Evolutionary conservation across 1,140 invertebrate genomes (phyloP), one percentile per base, ranked within the genome.

Genomic region (Ostrea edulis): DNA sequence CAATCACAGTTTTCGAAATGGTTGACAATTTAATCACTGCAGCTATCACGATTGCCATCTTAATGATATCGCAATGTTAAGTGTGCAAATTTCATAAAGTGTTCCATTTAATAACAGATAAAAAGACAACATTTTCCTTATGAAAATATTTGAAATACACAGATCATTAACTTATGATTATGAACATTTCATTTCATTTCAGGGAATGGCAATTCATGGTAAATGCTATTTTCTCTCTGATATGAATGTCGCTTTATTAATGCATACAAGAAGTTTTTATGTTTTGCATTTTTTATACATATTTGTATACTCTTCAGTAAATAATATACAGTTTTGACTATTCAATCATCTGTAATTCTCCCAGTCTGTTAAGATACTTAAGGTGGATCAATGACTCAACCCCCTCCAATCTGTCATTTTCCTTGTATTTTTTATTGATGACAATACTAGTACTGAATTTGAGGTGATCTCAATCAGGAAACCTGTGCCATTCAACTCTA

Each of bases 1-100:
- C 68, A 29, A 14, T 62, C 58, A 62, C 12, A 7, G 25, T 77
- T 77, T 77, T 29, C 12, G 25, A 25, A 77, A 77, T 35, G 22
- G 68, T 25, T 35, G 68, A 77, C 68, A 77, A 77, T 77, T 77
- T 77, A 77, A 77, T 77, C 68, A 35, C 25, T 77, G 68, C 25
- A 62, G 68, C 17, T 77, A 77, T 77, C 68, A 77, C 14, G 68
- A 29, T 25, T 29, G 25, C 25, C 68, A 77, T 77, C 68, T 29
- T 77, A 77, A 77, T 77, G n/a, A 25, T 35, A 25, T 77, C 14
- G 25, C 25, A 14, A 77, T 77, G 12, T 62, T 62, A 1, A 58
- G 55, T 58, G 55, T 58, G 55, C 55, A 58, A 17, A 71, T 71
- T 25, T 71, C 65, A 25, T 77, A 4, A 11, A 12, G 68, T 71